Evolutionary conservation across 2,888 invertebrate genomes (phyloP).

Genomic region (Drosophila borborema): DNA sequence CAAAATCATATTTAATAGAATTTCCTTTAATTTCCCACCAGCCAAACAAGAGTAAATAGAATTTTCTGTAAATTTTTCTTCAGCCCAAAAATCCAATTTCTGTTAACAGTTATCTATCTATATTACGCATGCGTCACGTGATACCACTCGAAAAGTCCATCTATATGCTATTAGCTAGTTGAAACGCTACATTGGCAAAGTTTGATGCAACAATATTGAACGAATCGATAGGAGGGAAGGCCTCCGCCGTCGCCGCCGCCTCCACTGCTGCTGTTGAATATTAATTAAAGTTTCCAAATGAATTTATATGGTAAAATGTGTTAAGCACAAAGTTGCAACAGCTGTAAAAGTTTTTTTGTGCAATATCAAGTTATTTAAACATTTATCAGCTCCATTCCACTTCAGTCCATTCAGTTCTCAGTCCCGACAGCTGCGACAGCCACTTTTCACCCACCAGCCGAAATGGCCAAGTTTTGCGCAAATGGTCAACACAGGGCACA

Average conservation of each 20-base stretch:
- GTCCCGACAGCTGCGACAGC: slow-evolving; percentile 2
- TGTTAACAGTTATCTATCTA: neutral
- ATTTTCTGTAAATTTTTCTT: neutral
- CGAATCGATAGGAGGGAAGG: slow-evolving; percentile 36
- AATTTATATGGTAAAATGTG: slow-evolving; percentile 46
- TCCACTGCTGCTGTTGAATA: slow-evolving; percentile 35
- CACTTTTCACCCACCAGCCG: slow-evolving; percentile 4
- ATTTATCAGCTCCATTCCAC: slow-evolving; percentile 54
- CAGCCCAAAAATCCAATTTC: slow-evolving; percentile 3
- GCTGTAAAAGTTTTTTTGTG: slow-evolving; percentile 54
- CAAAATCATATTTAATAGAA: neutral
- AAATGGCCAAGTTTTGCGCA: slow-evolving; percentile 15
- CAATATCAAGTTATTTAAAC: slow-evolving; percentile 60
- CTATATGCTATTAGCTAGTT: slow-evolving; percentile 15
- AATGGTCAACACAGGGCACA: slow-evolving; percentile 32
- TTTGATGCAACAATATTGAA: slow-evolving; percentile 6
- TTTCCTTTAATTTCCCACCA: neutral
- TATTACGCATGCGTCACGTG: slow-evolving; percentile 40
- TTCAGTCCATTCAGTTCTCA: neutral
- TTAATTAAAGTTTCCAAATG: slow-evolving; percentile 61
- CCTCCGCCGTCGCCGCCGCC: neutral
- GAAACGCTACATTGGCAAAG: slow-evolving; percentile 8
- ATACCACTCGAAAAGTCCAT: slow-evolving; percentile 19
- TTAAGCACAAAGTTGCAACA: slow-evolving; percentile 39
- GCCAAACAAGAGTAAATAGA: neutral